phyloP scores from a whole-genome alignment of 2,113 vertebrate genomes.

The Nettapus auritus region DNA sequence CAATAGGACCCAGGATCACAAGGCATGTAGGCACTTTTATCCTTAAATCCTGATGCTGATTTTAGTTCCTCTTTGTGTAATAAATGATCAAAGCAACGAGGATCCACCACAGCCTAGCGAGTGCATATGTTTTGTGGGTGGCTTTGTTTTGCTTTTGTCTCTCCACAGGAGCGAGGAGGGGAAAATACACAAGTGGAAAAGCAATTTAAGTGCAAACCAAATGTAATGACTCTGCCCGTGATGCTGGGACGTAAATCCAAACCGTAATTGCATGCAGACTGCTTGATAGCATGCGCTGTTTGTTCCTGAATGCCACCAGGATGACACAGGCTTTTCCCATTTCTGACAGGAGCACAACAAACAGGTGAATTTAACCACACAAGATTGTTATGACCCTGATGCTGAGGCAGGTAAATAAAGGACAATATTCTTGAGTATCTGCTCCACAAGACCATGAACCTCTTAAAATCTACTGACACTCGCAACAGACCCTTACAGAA shows the following conservation, averaged over 20 bases:
- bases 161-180: neutral
- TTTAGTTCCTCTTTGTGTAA: slow-evolving; percentile 45
- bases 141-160: slow-evolving; percentile 57
- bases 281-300: neutral
- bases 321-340: neutral
- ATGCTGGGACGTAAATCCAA: neutral
- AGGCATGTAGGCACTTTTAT: neutral
- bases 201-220: slow-evolving; percentile 32
- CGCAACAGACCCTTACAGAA: neutral
- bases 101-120: slow-evolving; percentile 10
- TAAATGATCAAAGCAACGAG: slow-evolving; percentile 41
- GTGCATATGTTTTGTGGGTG: slow-evolving; percentile 36
- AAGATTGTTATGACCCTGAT: neutral
- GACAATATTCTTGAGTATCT: neutral
- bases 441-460: neutral
- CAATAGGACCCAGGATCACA: neutral
- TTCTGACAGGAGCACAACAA: neutral
- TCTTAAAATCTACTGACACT: neutral
- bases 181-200: neutral
- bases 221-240: neutral
- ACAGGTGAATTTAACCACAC: neutral
- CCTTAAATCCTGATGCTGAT: slow-evolving; percentile 20
- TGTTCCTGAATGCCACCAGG: neutral
- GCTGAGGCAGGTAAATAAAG: neutral
- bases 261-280: neutral